Evolutionary conservation across 2,888 invertebrate genomes (phyloP).

Genomic region (Ommatoiulus sabulosus): DNA sequence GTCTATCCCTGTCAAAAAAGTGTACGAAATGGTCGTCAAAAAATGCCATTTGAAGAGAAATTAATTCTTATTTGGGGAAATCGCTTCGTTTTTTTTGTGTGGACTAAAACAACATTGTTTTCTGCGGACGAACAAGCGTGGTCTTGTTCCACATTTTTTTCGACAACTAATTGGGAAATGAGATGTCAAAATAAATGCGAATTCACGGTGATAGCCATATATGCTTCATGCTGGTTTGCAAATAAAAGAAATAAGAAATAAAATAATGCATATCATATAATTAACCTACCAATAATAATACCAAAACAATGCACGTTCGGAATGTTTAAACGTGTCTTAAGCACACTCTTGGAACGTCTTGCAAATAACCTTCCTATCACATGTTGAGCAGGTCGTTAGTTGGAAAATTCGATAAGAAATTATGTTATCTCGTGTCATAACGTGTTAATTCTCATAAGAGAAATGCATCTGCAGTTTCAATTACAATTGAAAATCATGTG

Average conservation of each 20-base stretch:
- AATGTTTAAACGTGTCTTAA: no score
- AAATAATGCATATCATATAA: background rate
- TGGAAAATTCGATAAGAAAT: no score
- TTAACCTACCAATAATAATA: no score
- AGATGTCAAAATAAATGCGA: background rate
- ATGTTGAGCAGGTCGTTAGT: no score
- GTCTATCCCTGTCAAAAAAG: background rate
- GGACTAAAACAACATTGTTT: background rate
- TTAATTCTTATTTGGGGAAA: background rate
- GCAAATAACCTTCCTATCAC: no score
- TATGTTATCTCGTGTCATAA: no score
- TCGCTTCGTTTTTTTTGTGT: background rate
- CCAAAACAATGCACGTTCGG: no score
- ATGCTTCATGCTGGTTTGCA: background rate
- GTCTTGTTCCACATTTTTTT: conserved; percentile 3
- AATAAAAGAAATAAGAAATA: background rate
- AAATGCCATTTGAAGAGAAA: background rate
- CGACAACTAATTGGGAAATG: background rate
- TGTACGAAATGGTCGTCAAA: background rate
- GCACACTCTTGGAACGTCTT: no score
- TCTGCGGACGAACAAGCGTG: background rate
- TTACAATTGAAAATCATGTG: no score
- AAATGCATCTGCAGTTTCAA: no score
- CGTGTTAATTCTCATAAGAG: no score
- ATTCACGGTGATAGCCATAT: background rate